Base-by-base conservation (phyloP, 2,888 invertebrate species). In the Tetramorium bicarinatum region DNA sequence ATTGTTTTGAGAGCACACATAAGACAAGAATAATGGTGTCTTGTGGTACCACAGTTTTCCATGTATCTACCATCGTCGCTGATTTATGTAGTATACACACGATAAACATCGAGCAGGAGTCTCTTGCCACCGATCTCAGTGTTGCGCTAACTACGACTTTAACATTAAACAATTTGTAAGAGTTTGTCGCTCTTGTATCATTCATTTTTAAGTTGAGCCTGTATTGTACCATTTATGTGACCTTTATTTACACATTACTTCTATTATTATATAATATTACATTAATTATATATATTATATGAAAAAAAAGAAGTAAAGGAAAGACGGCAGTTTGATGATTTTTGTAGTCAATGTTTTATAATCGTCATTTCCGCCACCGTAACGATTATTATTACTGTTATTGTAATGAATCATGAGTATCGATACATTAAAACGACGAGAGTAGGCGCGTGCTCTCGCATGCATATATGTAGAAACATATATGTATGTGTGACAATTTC, bases 41-140 rank as follows among this genome's bases (percentile, higher is more conserved):
- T 59, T 21, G 2, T 25, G n/a, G 8, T 47, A 59, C 7, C 44
- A n/a, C 21, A 18, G 3, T 59, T 59, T 69, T 69, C 56, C 38
- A 59, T 59, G 21, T 69, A 77, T 56, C 4, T 54, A 34, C 13
- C 69, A 69, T 34, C 52, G 67, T 83, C 76, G 80, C 25, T 64
- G 77, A 82, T 80, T 74, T 79, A 84, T 76, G 80, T 56, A 54
- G 62, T 87, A 87, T 79, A 56, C 25, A 56, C 25, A 67, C 83
- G 82, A 71, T 85, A 69, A 87, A 92, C 87, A 89, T 85, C 91
- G 90, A 93, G 91, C 91, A 91, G 90, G 92, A 92, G 91, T 91
- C 80, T 91, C 87, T 92, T 90, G 92, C 91, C 91, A 93, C 90
- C 92, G 94, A 94, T 94, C 93, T 94, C 93, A 94, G 88, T 93